Evolutionary conservation across 37 sponge, comb jelly and placozoan species (phyloP).

Genomic region (Spongilla lacustris): DNA sequence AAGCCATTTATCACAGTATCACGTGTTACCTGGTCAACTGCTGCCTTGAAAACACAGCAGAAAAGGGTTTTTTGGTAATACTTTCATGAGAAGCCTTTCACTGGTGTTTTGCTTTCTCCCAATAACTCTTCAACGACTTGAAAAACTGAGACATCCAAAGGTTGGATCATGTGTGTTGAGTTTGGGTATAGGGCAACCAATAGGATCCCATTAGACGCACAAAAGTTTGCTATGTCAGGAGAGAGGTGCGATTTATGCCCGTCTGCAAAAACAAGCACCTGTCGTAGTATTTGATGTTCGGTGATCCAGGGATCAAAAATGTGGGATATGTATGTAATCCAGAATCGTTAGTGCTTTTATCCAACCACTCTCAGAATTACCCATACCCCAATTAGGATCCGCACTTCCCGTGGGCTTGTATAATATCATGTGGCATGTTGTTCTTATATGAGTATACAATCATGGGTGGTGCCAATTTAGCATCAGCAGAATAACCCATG

Average conservation of each 20-base stretch:
- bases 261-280: not conserved
- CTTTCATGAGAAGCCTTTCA: not conserved
- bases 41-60: not conserved
- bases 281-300: not conserved
- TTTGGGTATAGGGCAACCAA: not conserved
- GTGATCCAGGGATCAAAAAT: not conserved
- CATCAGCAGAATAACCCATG: not conserved
- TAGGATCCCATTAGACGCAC: too few species aligned
- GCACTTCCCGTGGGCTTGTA: not conserved
- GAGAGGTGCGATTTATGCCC: too few species aligned
- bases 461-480: not conserved
- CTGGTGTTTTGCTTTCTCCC: not conserved
- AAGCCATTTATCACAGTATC: not conserved
- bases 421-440: not conserved
- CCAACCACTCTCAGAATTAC: not conserved
- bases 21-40: not conserved
- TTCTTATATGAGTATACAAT: not conserved
- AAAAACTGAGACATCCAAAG: not conserved
- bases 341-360: not conserved
- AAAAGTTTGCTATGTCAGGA: too few species aligned
- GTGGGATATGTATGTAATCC: slow-evolving; percentile 1
- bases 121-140: not conserved
- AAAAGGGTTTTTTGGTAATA: not conserved
- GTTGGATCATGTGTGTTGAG: slow-evolving; percentile 1
- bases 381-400: slow-evolving; percentile 1